Evolutionary conservation across 1,140 invertebrate genomes (phyloP).

Genomic region (Pachypsylla venusta): DNA sequence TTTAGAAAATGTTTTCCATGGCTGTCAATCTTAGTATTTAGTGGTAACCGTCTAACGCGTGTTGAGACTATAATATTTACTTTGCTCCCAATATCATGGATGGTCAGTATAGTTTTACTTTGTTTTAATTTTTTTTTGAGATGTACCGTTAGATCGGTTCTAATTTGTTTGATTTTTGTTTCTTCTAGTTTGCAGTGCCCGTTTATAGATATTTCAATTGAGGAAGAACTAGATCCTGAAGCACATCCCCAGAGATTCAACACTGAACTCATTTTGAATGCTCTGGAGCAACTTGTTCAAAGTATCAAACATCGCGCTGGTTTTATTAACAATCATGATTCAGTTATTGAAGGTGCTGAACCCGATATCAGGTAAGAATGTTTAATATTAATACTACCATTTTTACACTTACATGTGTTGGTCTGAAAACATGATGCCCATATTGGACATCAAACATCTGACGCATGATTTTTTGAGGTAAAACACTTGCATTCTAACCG

Average conservation of each 20-base stretch:
- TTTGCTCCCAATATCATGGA: background rate
- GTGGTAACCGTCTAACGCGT: too few relatives aligned
- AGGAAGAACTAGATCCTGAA: conserved; percentile 40
- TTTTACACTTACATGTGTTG: too few relatives aligned
- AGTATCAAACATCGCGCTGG: conserved; percentile 55
- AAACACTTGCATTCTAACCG: too few relatives aligned
- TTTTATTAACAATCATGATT: conserved; percentile 51
- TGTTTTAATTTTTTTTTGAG: background rate
- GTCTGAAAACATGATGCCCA: too few relatives aligned
- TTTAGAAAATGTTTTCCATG: too few relatives aligned
- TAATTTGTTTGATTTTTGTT: conserved; percentile 1
- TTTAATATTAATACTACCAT: too few relatives aligned
- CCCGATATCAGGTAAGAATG: conserved; percentile 83
- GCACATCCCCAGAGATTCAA: conserved; percentile 41
- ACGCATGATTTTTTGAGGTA: too few relatives aligned
- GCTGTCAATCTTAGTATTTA: too few relatives aligned
- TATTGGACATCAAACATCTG: too few relatives aligned
- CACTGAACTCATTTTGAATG: conserved; percentile 46
- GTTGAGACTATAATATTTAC: too few relatives aligned
- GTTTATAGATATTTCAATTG: conserved; percentile 64
- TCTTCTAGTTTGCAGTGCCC: conserved; percentile 61
- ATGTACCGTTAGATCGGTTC: background rate
- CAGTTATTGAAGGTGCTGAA: conserved; percentile 60
- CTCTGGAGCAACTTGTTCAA: conserved; percentile 54
- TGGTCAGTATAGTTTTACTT: background rate